Conservation (phyloP, 2,797 vertebrate genomes). For the Anomalospiza imberbis region DNA sequence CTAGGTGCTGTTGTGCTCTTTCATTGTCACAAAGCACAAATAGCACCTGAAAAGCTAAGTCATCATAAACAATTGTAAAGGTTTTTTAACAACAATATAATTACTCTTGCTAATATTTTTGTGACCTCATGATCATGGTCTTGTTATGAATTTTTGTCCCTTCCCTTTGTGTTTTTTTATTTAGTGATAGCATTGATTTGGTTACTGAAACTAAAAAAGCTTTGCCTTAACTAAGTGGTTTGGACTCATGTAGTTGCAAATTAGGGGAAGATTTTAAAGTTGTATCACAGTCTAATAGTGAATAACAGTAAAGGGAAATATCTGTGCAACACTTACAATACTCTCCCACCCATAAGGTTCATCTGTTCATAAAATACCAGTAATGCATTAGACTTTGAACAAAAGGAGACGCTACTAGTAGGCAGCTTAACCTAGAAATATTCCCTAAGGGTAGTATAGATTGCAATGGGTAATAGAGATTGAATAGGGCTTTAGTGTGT, state of each 20-base stretch:
- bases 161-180: neutral
- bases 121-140: neutral
- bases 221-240: neutral
- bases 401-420: neutral
- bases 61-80: neutral
- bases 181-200: neutral
- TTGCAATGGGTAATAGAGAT: neutral
- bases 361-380: neutral
- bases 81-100: neutral
- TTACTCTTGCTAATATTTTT: neutral
- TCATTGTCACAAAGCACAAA: neutral
- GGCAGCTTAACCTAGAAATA: neutral
- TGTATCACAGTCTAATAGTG: neutral
- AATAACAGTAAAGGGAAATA: neutral
- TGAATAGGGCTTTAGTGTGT: neutral
- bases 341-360: neutral
- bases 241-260: neutral
- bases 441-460: neutral
- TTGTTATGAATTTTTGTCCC: neutral
- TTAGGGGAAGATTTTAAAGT: neutral
- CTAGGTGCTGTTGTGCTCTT: neutral
- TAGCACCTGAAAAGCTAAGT: neutral
- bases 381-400: neutral
- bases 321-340: neutral
- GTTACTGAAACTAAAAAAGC: neutral